phyloP scores from a whole-genome alignment of 2,888 invertebrate genomes.

The Cosmorhoe ocellata region DNA sequence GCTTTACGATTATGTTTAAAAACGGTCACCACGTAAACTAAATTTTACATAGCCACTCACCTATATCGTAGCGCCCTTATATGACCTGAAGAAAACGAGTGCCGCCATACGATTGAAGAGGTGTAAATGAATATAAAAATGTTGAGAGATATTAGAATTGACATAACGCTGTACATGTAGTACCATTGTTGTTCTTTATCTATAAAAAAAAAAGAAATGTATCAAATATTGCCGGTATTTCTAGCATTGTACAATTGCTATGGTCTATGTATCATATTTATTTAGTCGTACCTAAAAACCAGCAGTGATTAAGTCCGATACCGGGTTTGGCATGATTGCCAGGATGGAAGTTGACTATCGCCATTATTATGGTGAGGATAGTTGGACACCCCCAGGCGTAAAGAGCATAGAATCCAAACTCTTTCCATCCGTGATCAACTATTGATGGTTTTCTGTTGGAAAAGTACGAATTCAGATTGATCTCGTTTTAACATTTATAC shows the following conservation, averaged over 20 bases:
- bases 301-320: conserved; percentile 83
- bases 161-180: conserved; percentile 86
- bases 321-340: conserved; percentile 80
- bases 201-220: conserved; percentile 40
- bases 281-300: conserved; percentile 84
- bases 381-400: conserved; percentile 83
- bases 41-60: conserved; percentile 52
- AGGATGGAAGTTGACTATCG: conserved; percentile 78
- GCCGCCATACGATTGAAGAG: conserved; percentile 79
- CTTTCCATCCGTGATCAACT: conserved; percentile 80
- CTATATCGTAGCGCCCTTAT: conserved; percentile 77
- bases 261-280: too few relatives aligned
- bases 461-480: neutral
- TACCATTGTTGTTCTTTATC: conserved; percentile 79
- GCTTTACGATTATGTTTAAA: neutral
- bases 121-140: conserved; percentile 83
- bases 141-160: conserved; percentile 80
- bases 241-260: too few relatives aligned
- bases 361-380: conserved; percentile 73
- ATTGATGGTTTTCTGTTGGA: conserved; percentile 53
- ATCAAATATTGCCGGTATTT: too few relatives aligned
- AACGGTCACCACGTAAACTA: neutral
- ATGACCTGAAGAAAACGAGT: conserved; percentile 70
- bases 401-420: conserved; percentile 78
- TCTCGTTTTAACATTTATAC: neutral